These are phyloP conservation scores for Myzus persicae DNA, from an alignment of 1,140 invertebrate genomes.

Conservation along the genomic window DNA sequence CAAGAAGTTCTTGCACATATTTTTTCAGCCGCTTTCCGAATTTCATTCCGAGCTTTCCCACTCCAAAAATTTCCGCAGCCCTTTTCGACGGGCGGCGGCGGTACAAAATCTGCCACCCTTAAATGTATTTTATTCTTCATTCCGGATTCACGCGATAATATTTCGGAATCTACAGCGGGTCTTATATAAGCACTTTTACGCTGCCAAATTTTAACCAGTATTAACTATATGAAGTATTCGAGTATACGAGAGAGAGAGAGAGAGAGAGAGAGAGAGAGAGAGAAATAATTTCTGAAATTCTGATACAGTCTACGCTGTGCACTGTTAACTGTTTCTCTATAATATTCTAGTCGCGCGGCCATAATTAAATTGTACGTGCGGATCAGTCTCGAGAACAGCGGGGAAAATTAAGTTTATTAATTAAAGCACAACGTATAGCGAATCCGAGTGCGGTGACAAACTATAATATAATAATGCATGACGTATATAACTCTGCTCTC, in stretches of 20 bases:
- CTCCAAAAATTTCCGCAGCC: background rate
- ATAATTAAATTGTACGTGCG: background rate
- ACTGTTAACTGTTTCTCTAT: background rate
- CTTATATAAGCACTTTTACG: background rate
- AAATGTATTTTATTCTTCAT: background rate
- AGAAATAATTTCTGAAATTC: background rate
- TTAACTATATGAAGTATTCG: background rate
- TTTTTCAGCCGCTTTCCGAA: background rate
- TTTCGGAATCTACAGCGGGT: background rate
- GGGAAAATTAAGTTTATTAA: background rate
- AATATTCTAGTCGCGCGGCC: background rate
- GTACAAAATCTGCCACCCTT: background rate
- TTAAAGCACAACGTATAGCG: background rate
- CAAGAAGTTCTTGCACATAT: background rate
- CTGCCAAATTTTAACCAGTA: background rate
- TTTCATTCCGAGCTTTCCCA: background rate
- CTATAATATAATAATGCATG: background rate
- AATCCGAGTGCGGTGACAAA: background rate
- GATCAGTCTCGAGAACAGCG: background rate
- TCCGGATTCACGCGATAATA: background rate
- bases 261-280: too few relatives aligned
- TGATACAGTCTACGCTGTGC: background rate
- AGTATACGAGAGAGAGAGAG: too few relatives aligned
- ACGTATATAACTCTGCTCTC: background rate
- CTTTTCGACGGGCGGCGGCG: background rate